Evolutionary conservation across 2,888 invertebrate species (phyloP).

Genomic region (Drosophila leonis): DNA sequence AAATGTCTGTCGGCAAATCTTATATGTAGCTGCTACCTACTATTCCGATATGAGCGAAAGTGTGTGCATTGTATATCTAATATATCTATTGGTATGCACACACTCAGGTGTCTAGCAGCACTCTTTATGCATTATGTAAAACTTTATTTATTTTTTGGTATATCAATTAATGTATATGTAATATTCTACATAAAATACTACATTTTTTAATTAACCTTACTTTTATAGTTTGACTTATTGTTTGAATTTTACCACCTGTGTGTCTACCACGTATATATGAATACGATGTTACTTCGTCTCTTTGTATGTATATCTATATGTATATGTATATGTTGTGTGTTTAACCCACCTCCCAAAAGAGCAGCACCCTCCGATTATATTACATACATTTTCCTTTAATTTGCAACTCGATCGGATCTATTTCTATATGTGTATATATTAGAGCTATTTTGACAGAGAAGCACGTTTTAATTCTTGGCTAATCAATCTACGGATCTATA

Average conservation of each 20-base stretch:
- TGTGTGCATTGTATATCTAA: background rate
- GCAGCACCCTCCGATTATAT: background rate
- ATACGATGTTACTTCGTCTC: background rate
- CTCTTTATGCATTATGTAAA: constrained; percentile 28
- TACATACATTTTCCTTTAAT: background rate
- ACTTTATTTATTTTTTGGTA: background rate
- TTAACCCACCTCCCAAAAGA: background rate
- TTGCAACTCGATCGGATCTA: background rate
- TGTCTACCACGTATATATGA: constrained; percentile 2
- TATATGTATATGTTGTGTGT: background rate
- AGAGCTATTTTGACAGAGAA: background rate
- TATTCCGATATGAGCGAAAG: background rate
- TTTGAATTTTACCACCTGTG: constrained; percentile 5
- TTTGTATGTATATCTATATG: background rate
- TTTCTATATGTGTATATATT: background rate
- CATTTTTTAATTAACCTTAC: constrained; percentile 1
- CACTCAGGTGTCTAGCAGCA: constrained; percentile 12
- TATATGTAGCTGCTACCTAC: constrained; percentile 3
- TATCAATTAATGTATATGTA: constrained; percentile 2
- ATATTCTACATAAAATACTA: background rate
- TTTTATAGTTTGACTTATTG: constrained; percentile 16
- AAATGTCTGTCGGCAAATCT: constrained; percentile 28
- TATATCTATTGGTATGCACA: constrained; percentile 18
- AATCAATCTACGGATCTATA: background rate
- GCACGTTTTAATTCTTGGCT: background rate